A percentile compares a stretch with the other conserved stretches of the same genome.
Evolutionary conservation across 1,140 invertebrate species (phyloP).

Genomic region (Solenopsis fugax): DNA sequence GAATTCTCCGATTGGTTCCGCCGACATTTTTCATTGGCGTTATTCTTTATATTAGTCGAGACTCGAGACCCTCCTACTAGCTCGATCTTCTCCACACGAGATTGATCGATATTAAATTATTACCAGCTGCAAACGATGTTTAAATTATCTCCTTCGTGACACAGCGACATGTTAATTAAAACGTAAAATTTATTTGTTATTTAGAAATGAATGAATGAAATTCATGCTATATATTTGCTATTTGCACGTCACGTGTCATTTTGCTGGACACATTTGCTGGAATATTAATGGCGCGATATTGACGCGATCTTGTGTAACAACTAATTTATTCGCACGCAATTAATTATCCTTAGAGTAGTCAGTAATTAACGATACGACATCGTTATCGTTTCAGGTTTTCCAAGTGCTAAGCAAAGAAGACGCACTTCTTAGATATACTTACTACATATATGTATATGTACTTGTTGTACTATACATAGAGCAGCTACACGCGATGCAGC

Average conservation of each 20-base stretch:
- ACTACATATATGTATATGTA: too few species aligned
- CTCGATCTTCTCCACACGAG: background rate
- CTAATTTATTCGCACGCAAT: background rate
- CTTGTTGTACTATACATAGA: too few species aligned
- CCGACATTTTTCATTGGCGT: constrained; percentile 35
- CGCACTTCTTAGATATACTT: too few species aligned
- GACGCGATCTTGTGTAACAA: constrained; percentile 22
- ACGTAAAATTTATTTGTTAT: constrained; percentile 44
- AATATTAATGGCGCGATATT: constrained; percentile 14
- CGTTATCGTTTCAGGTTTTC: background rate
- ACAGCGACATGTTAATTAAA: constrained; percentile 14
- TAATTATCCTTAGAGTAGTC: constrained; percentile 6
- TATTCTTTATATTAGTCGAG: constrained; percentile 20
- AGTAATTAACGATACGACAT: background rate
- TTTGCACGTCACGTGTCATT: constrained; percentile 1
- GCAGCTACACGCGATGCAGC: background rate
- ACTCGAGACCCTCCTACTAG: too few species aligned
- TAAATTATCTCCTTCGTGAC: constrained; percentile 5
- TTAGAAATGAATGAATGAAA: background rate
- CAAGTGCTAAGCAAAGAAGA: background rate
- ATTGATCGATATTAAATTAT: constrained; percentile 38
- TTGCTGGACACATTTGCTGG: background rate
- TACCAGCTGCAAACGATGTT: background rate
- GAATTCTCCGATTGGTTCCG: constrained; percentile 61
- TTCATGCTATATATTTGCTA: background rate